phyloP scores from a whole-genome alignment of 2,113 vertebrate species.

The Esox niger region DNA sequence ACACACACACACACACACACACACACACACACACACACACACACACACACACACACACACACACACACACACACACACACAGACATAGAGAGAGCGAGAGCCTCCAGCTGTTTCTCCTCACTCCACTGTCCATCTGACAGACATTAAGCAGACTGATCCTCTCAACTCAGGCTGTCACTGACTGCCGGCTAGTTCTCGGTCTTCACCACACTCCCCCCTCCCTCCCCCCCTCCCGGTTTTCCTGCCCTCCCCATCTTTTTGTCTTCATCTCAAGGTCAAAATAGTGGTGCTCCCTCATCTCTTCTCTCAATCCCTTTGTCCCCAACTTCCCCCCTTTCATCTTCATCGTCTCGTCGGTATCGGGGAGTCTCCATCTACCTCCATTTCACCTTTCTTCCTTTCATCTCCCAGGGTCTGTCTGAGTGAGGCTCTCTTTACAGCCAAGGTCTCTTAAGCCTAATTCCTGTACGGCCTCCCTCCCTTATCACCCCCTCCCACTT shows the following conservation, averaged over 20 bases:
- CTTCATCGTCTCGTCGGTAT: constrained; percentile 10
- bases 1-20: constrained; percentile 14
- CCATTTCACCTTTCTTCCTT: neutral
- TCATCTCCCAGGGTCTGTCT: neutral
- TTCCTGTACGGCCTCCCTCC: too few relatives aligned
- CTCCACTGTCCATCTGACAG: constrained; percentile 53
- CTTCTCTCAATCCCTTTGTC: neutral
- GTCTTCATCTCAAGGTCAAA: constrained; percentile 20
- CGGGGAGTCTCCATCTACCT: constrained; percentile 6
- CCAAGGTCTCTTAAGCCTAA: neutral
- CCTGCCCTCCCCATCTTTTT: constrained; percentile 6
- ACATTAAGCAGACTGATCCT: constrained; percentile 62
- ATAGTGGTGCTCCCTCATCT: constrained; percentile 13
- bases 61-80: constrained; percentile 28
- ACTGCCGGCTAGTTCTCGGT: constrained; percentile 31
- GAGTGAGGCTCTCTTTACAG: neutral
- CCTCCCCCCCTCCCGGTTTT: neutral
- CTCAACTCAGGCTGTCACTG: constrained; percentile 41
- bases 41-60: constrained; percentile 23
- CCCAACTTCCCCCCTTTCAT: neutral
- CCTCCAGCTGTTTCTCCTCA: constrained; percentile 59
- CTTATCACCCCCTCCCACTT: neutral
- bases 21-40: constrained; percentile 2
- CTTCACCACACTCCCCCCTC: constrained; percentile 4
- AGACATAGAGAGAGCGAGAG: too few relatives aligned